Evolutionary conservation across 2,797 vertebrate genomes (phyloP).

Genomic region (Rhabdomys pumilio): DNA sequence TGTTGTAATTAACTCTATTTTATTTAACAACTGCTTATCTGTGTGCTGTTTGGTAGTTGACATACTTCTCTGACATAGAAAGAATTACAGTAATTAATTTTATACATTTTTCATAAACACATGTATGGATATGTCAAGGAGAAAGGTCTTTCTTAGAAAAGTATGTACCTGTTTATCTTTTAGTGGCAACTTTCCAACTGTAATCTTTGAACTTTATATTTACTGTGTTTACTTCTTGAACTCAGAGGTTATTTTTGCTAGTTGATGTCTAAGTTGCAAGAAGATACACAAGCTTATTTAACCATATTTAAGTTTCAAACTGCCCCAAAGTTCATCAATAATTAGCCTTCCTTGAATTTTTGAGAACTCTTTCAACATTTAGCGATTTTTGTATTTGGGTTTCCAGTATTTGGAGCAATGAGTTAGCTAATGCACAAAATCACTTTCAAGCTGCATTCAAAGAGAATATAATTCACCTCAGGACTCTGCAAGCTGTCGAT

Average conservation of each 20-base stretch:
- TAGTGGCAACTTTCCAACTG: neutral
- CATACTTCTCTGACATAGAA: neutral
- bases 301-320: neutral
- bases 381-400: neutral
- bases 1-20: neutral
- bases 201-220: neutral
- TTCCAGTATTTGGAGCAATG: slow-evolving; percentile 7
- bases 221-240: neutral
- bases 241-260: neutral
- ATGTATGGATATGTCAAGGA: neutral
- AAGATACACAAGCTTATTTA: rapidly evolving
- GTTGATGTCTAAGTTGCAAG: neutral
- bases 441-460: slow-evolving; percentile 55
- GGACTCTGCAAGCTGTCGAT: slow-evolving; percentile 37
- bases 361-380: neutral
- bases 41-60: neutral
- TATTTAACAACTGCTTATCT: neutral
- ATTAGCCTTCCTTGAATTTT: neutral
- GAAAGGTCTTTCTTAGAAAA: neutral
- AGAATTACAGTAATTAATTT: neutral
- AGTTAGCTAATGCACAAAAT: neutral
- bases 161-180: neutral
- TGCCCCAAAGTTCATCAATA: neutral
- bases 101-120: neutral
- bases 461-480: slow-evolving; percentile 53